Base-by-base conservation (phyloP, 2,113 vertebrate species). In the Axis porcinus region DNA sequence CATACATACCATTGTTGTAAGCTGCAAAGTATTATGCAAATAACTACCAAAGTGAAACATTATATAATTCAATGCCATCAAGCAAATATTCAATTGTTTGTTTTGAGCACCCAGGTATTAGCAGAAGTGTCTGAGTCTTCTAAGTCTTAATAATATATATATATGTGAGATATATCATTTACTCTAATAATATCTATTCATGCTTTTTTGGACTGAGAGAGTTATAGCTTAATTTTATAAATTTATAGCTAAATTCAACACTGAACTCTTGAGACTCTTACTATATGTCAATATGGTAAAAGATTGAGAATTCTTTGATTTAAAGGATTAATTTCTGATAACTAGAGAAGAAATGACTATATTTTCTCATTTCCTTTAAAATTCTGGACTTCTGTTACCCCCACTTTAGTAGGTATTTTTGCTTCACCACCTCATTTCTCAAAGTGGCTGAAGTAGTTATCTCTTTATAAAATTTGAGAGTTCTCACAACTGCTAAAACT, bases 41-140 rank as follows among this genome's bases (percentile, higher is more conserved):
- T 70, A 64, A 62, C n/a, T 45, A 60, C 45, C 40, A 21, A 87
- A 97, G 50, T 86, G 67, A 97, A 96, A 97, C 47, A 84, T 43
- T 94, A 54, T 28, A 67, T 67, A 94, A 55, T 40, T 87, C 54
- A 94, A 55, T 86, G 85, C 76, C 30, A 85, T 79, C 7, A 89
- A 79, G 25, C 40, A 86, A 85, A 74, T 70, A 90, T 6, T 94
- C 74, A 67, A 17, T n/a, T 90, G 5, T 87, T 79, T 95, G 40
- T 45, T 85, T 58, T 45, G 52, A 55, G 45, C 23, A 93, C 36
- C 40, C 57, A 89, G 27, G 84, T 28, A 45, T 45, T 50, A 97
- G 64, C 2, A 84, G 62, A 84, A 10, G 23, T 21, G 19, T 74
- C 54, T 81, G 30, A 85, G 33, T 54, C 19, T 33, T 92, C 36